Base-by-base conservation (phyloP, 2,113 vertebrate genomes). In the Coregonus clupeaformis region DNA sequence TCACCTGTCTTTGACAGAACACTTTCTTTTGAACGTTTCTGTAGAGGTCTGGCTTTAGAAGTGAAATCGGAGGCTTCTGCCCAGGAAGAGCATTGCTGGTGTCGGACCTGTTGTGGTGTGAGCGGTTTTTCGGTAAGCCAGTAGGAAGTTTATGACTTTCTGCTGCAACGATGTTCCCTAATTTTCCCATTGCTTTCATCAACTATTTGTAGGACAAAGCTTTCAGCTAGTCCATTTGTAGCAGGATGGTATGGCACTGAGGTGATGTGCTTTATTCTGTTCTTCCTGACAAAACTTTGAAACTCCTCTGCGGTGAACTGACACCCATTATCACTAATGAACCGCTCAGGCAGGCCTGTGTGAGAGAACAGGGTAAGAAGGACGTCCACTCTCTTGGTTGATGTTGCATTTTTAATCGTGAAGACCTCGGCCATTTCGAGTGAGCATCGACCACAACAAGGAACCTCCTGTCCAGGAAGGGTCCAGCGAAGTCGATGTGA, bases 401-500 rank as follows among this genome's bases (percentile, higher is more conserved):
- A 5, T 27, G 27, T 71, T 2, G 55, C 47, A 20, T 62, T 14
- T 67, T 75, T 75, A 27, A 71, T 45, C n/a, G 57, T 45, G 25
- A 68, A 71, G 14, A 80, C n/a, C n/a, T n/a, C n/a, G 73, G 73
- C 75, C 75, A 77, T 55, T 80, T 79, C n/a, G 75, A 79, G 36
- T 74, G 68, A 0, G 71, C 52, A 55, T 80, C 72, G 7, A 77
- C 63, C 16, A 27, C 77, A 1, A 74, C n/a, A n/a, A n/a, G n/a
- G 59, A 79, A 83, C 63, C 77, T 80, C 27, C 5, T 5, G 14
- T 80, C 74, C 49, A 74, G 11, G 36, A 80, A 75, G 4, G 68
- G 68, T 14, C 78, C 63, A 1, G 49, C 63, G 2, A 47, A 75
- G 32, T 75, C 69, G 45, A 75, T 67, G 20, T 71, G 73, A 13